Conservation (phyloP, 2,797 vertebrate species). For the Danio tinwini region DNA sequence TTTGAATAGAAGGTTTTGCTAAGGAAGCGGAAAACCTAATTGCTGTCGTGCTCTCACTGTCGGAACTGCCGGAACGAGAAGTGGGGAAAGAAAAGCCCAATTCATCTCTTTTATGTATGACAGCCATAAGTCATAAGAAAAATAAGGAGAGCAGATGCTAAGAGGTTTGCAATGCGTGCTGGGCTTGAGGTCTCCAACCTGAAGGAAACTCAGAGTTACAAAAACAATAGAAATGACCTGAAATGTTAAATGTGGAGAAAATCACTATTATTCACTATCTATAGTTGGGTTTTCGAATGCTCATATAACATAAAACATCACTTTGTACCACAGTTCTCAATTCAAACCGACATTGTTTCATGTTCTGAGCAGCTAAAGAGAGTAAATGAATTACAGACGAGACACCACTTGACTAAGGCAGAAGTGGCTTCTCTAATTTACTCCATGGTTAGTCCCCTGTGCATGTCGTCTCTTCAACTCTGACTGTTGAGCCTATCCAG, state of each 20-base stretch:
- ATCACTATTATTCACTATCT: neutral
- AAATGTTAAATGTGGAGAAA: neutral
- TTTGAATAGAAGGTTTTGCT: constrained; percentile 71
- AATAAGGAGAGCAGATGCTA: constrained; percentile 49
- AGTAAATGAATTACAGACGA: constrained; percentile 22
- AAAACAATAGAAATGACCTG: neutral
- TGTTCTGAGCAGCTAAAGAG: constrained; percentile 18
- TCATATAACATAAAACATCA: neutral
- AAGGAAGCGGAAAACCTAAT: constrained; percentile 77
- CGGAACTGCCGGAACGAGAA: constrained; percentile 69
- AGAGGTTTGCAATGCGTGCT: constrained; percentile 13
- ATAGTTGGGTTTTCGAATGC: neutral
- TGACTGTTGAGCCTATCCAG: constrained; percentile 30
- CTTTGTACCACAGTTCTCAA: neutral
- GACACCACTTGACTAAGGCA: constrained; percentile 29
- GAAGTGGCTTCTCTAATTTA: constrained; percentile 35
- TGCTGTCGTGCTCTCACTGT: constrained; percentile 78
- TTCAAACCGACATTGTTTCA: constrained; percentile 19
- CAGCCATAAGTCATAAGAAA: constrained; percentile 41
- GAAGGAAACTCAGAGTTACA: constrained; percentile 1
- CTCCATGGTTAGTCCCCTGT: constrained; percentile 25
- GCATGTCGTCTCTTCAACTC: constrained; percentile 16
- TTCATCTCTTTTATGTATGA: constrained; percentile 49
- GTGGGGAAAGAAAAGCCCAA: constrained; percentile 26
- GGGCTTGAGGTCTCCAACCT: constrained; percentile 1